These are phyloP conservation scores for Colostygia pectinataria DNA, from an alignment of 2,888 invertebrate species.

Conservation along the genomic window DNA sequence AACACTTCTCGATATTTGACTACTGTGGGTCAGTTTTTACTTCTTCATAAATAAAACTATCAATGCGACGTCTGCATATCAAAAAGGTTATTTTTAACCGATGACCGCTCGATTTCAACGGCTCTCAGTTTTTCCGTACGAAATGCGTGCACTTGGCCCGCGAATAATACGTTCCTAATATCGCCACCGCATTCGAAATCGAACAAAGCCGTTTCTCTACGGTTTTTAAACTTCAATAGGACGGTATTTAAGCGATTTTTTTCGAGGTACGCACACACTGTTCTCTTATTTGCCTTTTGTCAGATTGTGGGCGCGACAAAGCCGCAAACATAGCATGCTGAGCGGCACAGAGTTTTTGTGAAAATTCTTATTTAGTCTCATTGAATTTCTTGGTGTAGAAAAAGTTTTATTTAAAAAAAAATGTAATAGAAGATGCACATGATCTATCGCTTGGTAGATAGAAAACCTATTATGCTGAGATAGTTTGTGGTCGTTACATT, in stretches of 20 bases:
- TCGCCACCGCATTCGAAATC: slow-evolving; percentile 73
- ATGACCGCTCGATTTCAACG: slow-evolving; percentile 46
- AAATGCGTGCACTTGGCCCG: slow-evolving; percentile 40
- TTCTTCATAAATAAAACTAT: slow-evolving; percentile 65
- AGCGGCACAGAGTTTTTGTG: slow-evolving; percentile 70
- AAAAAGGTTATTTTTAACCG: slow-evolving; percentile 39
- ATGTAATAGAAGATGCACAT: slow-evolving; percentile 70
- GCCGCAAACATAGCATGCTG: slow-evolving; percentile 80
- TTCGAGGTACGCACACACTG: slow-evolving; percentile 61
- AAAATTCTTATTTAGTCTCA: slow-evolving; percentile 76
- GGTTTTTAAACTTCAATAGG: slow-evolving; percentile 82
- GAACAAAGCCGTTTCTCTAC: slow-evolving; percentile 76
- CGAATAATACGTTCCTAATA: slow-evolving; percentile 77
- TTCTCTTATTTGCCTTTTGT: slow-evolving; percentile 83
- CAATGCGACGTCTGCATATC: slow-evolving; percentile 45
- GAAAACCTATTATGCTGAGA: slow-evolving; percentile 56
- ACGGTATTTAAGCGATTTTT: slow-evolving; percentile 79
- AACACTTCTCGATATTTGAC: no score
- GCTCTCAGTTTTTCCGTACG: slow-evolving; percentile 29
- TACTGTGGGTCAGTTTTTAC: no score
- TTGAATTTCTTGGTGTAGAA: slow-evolving; percentile 62
- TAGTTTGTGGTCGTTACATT: slow-evolving; percentile 54
- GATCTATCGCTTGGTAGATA: slow-evolving; percentile 72
- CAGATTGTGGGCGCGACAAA: slow-evolving; percentile 80
- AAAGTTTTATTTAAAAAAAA: slow-evolving; percentile 61